These are phyloP conservation scores for Dryadula phaetusa DNA, from an alignment of 2,888 invertebrate species.

Conservation along the genomic window DNA sequence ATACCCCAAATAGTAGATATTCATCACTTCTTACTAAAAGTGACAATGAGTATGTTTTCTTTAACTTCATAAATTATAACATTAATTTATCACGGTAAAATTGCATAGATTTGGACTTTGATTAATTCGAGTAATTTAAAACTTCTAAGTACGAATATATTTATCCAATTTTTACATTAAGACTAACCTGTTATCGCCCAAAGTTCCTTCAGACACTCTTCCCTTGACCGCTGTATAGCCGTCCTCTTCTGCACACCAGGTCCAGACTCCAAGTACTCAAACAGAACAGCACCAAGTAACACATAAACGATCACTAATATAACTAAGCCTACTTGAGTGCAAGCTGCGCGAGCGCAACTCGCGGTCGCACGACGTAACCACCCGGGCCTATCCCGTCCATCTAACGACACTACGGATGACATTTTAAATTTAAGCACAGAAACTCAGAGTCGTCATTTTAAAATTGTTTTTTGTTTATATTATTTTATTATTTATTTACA, in stretches of 20 bases:
- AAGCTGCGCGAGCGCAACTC: slow-evolving; percentile 83
- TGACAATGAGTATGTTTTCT: too few species aligned
- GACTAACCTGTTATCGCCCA: slow-evolving; percentile 91
- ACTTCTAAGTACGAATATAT: too few species aligned
- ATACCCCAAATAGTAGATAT: too few species aligned
- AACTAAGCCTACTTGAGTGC: slow-evolving; percentile 88
- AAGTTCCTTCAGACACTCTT: slow-evolving; percentile 88
- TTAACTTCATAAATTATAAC: too few species aligned
- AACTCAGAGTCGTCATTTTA: slow-evolving; percentile 30
- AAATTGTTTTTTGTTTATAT: slow-evolving; percentile 6
- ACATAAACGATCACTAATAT: slow-evolving; percentile 90
- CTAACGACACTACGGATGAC: slow-evolving; percentile 79
- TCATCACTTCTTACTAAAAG: too few species aligned
- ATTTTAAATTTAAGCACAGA: slow-evolving; percentile 50
- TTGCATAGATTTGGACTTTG: too few species aligned
- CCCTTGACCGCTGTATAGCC: slow-evolving; percentile 85
- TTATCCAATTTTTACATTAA: too few species aligned
- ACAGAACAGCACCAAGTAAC: slow-evolving; percentile 89
- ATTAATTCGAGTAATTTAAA: too few species aligned
- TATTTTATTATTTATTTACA: background rate
- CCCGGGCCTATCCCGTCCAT: slow-evolving; percentile 71
- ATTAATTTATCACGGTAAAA: too few species aligned
- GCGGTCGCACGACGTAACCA: slow-evolving; percentile 62
- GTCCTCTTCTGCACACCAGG: slow-evolving; percentile 86
- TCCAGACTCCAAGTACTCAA: slow-evolving; percentile 90